Base-by-base conservation (phyloP, 2,113 vertebrate genomes). In the Buteo buteo region DNA sequence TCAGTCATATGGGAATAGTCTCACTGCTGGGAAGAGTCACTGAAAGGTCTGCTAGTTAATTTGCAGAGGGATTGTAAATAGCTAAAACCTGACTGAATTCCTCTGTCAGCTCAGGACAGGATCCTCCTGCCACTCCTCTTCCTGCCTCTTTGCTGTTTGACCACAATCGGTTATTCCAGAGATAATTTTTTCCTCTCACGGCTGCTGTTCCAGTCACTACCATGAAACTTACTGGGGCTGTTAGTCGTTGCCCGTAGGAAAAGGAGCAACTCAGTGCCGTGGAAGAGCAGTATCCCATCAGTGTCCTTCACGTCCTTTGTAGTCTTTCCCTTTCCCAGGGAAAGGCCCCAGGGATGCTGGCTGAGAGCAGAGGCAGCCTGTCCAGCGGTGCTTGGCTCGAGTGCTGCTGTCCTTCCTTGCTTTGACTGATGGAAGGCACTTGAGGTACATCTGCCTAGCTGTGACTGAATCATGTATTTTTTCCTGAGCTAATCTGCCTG, bases 21-120 rank as follows among this genome's bases (percentile, higher is more conserved):
- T 93, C 32, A 1, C 59, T 97, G 94, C 83, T 96, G 86, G 86
- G 80, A 96, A 95, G 82, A 86, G 90, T 72, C 90, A 90, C 74
- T 45, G 87, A 58, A 88, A 91, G 82, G 62, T 79, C 86, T 92
- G 44, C 59, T 94, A 8, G 74, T 73, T 95, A 92, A 84, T 91
- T 79, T 94, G 65, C 92, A 89, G 66, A 12, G 70, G 47, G 52
- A 52, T 12, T 91, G 92, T 90, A 87, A 95, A 95, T 74, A 86
- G 69, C 86, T 94, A 45, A 92, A 92, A 95, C 82, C 94, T 96
- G 95, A 93, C 90, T 94, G 80, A 89, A 92, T 92, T 93, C 80
- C 80, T 86, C 90, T 93, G 69, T 72, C 80, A 79, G 24, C 80
- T 88, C 94, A 54, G 72, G 88, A 93, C 77, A 64, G 90, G 86